These are phyloP conservation scores for Osmerus eperlanus DNA, from an alignment of 2,113 vertebrate species.

Conservation along the genomic window DNA sequence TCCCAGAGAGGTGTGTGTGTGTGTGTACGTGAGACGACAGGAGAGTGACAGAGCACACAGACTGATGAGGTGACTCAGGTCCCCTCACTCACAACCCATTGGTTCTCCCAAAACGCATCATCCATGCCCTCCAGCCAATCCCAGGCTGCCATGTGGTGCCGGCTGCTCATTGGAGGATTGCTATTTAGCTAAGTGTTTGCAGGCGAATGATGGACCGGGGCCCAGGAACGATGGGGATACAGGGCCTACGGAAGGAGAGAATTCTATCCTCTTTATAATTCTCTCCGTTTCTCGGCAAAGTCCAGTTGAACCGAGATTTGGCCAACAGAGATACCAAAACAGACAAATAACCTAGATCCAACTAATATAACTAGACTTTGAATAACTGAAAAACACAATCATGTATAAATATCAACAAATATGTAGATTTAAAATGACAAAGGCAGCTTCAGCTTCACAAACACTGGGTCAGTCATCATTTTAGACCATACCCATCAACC, in stretches of 20 bases:
- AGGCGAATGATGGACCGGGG: slow-evolving; percentile 66
- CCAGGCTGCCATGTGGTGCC: slow-evolving; percentile 69
- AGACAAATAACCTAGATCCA: not conserved
- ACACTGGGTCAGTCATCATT: too few relatives aligned
- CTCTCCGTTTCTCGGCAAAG: not conserved
- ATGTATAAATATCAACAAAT: too few relatives aligned
- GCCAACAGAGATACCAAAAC: not conserved
- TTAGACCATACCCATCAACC: too few relatives aligned
- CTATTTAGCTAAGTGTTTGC: slow-evolving; percentile 72
- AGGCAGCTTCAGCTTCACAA: too few relatives aligned
- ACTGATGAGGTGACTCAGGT: slow-evolving; percentile 63
- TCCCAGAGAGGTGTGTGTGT: slow-evolving; percentile 13
- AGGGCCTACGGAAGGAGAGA: not conserved
- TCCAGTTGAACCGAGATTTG: not conserved
- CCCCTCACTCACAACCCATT: slow-evolving; percentile 61
- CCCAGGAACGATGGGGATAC: slow-evolving; percentile 38
- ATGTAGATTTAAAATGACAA: too few relatives aligned
- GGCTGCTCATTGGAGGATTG: slow-evolving; percentile 67
- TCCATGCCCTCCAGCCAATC: slow-evolving; percentile 70
- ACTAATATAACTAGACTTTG: too few relatives aligned
- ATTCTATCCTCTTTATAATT: not conserved
- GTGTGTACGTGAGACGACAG: slow-evolving; percentile 36
- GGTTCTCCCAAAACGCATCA: slow-evolving; percentile 67
- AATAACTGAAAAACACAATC: too few relatives aligned
- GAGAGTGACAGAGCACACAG: slow-evolving; percentile 58